Conservation (phyloP, 2,113 vertebrate species). For the Corythornis madagascariensis region DNA sequence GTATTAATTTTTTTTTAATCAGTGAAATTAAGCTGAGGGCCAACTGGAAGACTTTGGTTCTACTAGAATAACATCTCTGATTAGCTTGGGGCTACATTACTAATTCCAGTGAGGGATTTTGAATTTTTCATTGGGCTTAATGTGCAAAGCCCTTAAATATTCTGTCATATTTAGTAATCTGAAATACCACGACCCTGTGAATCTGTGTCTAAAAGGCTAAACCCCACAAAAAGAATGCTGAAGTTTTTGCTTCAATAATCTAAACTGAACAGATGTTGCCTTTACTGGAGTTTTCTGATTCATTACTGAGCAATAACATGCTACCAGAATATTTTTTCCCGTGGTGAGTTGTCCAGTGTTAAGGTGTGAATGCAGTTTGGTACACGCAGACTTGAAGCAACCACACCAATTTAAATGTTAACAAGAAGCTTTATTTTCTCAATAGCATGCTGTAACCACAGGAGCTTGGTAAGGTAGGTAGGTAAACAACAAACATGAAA, state of each 20-base stretch:
- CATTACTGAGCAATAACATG: not conserved
- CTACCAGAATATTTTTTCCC: not conserved
- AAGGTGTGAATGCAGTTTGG: not conserved
- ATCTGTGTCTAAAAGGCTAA: slow-evolving; percentile 29
- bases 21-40: slow-evolving; percentile 50
- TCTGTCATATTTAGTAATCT: slow-evolving; percentile 41
- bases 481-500: slow-evolving; percentile 18
- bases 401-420: not conserved
- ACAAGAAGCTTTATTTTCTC: not conserved
- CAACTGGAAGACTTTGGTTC: slow-evolving; percentile 51
- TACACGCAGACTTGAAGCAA: not conserved
- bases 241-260: slow-evolving; percentile 14
- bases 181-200: slow-evolving; percentile 6
- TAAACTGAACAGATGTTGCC: not conserved
- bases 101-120: slow-evolving; percentile 49
- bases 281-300: not conserved
- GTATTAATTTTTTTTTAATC: slow-evolving; percentile 46
- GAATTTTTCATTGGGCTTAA: slow-evolving; percentile 41
- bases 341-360: not conserved
- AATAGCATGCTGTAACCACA: slow-evolving; percentile 24
- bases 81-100: slow-evolving; percentile 51
- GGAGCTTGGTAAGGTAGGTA: slow-evolving; percentile 10
- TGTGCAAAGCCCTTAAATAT: slow-evolving; percentile 60
- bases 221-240: not conserved
- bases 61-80: slow-evolving; percentile 48